Percentiles rank a stretch among this genome's conserved stretches.
phyloP scores from a whole-genome alignment of 2,113 vertebrate species.

The Hassar affinis region DNA sequence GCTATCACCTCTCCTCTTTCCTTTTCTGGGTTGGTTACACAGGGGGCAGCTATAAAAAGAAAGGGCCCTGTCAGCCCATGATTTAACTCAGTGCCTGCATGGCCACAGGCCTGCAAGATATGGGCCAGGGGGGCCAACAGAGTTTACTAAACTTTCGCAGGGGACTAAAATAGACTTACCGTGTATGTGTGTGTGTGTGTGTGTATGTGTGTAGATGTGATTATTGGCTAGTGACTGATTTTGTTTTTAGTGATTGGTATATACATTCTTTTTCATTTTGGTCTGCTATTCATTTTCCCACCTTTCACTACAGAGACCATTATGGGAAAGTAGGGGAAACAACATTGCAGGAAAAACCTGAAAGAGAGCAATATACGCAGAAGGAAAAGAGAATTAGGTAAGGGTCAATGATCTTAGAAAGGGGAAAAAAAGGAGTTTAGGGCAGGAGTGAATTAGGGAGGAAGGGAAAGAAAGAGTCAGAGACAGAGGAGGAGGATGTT shows the following conservation, averaged over 20 bases:
- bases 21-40: constrained; percentile 74
- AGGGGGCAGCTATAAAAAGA: constrained; percentile 71
- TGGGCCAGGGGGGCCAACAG: constrained; percentile 66
- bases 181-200: constrained; percentile 22
- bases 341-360: constrained; percentile 11
- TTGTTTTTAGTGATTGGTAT: constrained; percentile 12
- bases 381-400: constrained; percentile 32
- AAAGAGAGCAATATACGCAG: background rate
- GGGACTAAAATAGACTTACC: constrained; percentile 66
- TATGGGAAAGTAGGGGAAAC: constrained; percentile 14
- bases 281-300: background rate
- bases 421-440: background rate
- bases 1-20: constrained; percentile 65
- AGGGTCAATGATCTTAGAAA: background rate
- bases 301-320: background rate
- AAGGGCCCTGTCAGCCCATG: constrained; percentile 71
- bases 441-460: constrained; percentile 13
- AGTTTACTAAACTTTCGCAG: constrained; percentile 72
- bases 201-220: constrained; percentile 1
- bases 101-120: constrained; percentile 61
- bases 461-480: constrained; percentile 11
- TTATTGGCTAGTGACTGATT: constrained; percentile 1
- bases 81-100: constrained; percentile 61
- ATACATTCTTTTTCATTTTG: background rate
- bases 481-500: constrained; percentile 61